Conservation (phyloP, 1,140 invertebrate species). For the Ylistrum balloti region DNA sequence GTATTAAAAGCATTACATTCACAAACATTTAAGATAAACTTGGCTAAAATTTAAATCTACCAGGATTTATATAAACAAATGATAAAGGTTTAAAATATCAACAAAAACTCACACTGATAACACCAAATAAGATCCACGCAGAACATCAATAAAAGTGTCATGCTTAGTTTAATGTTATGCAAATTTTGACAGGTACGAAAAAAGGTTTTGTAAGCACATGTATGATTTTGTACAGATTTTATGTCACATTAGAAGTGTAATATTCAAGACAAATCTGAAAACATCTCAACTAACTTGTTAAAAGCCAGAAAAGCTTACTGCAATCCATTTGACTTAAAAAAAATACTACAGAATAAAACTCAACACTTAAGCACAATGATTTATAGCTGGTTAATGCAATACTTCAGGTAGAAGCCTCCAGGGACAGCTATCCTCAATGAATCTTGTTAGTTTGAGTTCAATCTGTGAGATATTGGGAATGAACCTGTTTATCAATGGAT, state of each 20-base stretch:
- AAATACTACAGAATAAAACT: neutral
- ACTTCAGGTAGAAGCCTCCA: neutral
- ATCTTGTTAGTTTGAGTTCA: neutral
- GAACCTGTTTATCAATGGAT: neutral
- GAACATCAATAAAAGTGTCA: conserved; percentile 23
- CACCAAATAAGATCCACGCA: neutral
- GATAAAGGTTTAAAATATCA: too few species aligned
- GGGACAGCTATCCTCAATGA: conserved; percentile 5
- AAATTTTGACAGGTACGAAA: neutral
- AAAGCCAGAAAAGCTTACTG: neutral
- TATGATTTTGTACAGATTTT: neutral
- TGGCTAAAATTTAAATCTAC: neutral
- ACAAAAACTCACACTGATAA: neutral
- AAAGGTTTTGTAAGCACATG: neutral
- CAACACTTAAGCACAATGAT: neutral
- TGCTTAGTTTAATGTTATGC: neutral
- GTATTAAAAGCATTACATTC: too few species aligned
- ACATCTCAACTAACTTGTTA: neutral
- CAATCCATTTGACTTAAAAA: neutral
- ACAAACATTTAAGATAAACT: too few species aligned
- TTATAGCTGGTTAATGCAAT: neutral
- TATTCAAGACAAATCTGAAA: neutral
- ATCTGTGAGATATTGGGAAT: neutral
- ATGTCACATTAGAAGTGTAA: neutral
- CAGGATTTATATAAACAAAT: neutral